Percentiles rank a stretch among this genome's conserved stretches.
Evolutionary conservation across 1,140 invertebrate genomes (phyloP).

Genomic region (Drosophila miranda): DNA sequence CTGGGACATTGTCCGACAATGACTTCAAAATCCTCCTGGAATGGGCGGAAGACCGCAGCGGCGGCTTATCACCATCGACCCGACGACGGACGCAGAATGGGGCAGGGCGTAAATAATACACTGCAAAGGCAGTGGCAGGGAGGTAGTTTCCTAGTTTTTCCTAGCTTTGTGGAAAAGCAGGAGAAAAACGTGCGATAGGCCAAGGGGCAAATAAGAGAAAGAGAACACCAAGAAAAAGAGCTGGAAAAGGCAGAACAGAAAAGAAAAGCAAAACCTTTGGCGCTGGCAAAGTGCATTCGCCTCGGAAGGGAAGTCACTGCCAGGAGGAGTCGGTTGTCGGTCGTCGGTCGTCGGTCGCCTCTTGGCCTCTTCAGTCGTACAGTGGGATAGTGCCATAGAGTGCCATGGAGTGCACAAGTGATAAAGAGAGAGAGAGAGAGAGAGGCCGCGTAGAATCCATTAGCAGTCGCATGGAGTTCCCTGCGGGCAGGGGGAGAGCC

Average conservation of each 20-base stretch:
- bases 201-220: constrained; percentile 19
- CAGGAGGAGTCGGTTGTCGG: constrained; percentile 38
- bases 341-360: too few species aligned
- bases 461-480: constrained; percentile 44
- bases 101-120: constrained; percentile 60
- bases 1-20: constrained; percentile 58
- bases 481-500: constrained; percentile 2
- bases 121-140: constrained; percentile 4
- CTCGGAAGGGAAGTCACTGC: constrained; percentile 33
- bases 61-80: constrained; percentile 59
- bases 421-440: constrained; percentile 49
- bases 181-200: constrained; percentile 46
- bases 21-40: constrained; percentile 67
- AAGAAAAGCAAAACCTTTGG: constrained; percentile 61
- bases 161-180: constrained; percentile 18
- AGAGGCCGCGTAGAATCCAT: constrained; percentile 54
- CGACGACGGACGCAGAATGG: constrained; percentile 23
- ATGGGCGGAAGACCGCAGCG: constrained; percentile 64
- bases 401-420: constrained; percentile 34
- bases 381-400: constrained; percentile 24
- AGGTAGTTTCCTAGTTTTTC: constrained; percentile 22
- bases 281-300: constrained; percentile 72
- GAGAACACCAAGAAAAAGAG: background rate
- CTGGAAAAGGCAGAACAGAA: constrained; percentile 3
- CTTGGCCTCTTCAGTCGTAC: background rate